Percentiles rank a stretch among this genome's conserved stretches.
These are phyloP conservation scores for Synergus itoensis DNA, from an alignment of 2,888 invertebrate species.

Conservation along the genomic window DNA sequence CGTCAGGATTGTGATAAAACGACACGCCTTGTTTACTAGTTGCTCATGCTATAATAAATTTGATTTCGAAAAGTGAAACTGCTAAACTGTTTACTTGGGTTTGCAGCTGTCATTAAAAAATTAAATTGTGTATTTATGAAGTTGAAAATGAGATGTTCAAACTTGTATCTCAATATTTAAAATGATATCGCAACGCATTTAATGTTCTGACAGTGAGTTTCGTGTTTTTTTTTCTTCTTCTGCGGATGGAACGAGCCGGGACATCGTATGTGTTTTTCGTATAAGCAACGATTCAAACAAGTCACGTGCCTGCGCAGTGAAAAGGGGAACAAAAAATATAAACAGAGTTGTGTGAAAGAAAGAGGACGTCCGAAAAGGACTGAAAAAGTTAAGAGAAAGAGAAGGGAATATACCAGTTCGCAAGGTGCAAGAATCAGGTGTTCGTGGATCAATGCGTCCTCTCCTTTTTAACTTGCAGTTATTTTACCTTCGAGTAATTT, in stretches of 20 bases:
- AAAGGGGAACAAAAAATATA: slow-evolving; percentile 41
- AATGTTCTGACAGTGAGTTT: no score
- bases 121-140: no score
- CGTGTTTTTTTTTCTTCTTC: no score
- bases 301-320: slow-evolving; percentile 53
- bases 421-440: slow-evolving; percentile 71
- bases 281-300: slow-evolving; percentile 58
- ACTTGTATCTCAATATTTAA: no score
- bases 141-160: no score
- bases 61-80: no score
- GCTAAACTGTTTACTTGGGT: no score
- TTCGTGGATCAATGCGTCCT: slow-evolving; percentile 56
- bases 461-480: slow-evolving; percentile 55
- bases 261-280: slow-evolving; percentile 51
- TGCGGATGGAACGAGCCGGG: slow-evolving; percentile 35
- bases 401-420: slow-evolving; percentile 60
- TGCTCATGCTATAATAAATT: no score
- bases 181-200: no score
- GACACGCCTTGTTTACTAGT: no score
- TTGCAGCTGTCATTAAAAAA: no score
- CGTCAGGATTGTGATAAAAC: no score
- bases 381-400: slow-evolving; percentile 45
- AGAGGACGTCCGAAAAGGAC: slow-evolving; percentile 46
- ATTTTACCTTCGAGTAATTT: slow-evolving; percentile 60
- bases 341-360: slow-evolving; percentile 37